These are phyloP conservation scores for Prionace glauca DNA, from an alignment of 2,797 vertebrate genomes.

Conservation along the genomic window DNA sequence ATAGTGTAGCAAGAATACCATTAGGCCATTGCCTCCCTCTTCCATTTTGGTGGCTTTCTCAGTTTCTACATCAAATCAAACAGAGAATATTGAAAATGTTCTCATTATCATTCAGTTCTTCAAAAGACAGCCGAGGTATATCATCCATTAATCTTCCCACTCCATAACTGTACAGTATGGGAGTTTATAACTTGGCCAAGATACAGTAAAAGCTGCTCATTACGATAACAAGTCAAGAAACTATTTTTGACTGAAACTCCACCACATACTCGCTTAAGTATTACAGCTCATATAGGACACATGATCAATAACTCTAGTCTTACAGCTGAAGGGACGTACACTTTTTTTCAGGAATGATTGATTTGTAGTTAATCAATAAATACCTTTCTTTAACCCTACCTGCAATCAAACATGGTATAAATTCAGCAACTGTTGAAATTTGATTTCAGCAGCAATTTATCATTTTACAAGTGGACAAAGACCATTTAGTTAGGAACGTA, in stretches of 20 bases:
- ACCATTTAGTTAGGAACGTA: neutral
- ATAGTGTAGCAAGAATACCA: no score
- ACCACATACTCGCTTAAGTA: neutral
- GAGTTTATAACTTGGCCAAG: neutral
- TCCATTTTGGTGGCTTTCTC: neutral
- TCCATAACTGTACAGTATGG: neutral
- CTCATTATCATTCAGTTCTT: neutral
- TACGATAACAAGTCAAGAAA: neutral
- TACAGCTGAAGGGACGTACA: neutral
- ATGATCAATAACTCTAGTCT: neutral
- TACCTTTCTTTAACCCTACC: neutral
- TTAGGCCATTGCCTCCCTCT: neutral
- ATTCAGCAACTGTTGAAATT: neutral
- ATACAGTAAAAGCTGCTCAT: neutral
- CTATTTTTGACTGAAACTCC: neutral
- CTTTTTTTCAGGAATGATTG: neutral
- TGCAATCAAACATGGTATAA: neutral
- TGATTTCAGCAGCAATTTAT: neutral
- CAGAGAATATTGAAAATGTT: neutral
- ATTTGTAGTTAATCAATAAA: neutral
- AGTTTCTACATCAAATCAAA: neutral
- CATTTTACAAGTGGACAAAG: neutral
- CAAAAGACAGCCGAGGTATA: neutral
- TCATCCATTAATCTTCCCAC: neutral
- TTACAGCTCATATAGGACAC: neutral